Conservation (phyloP, 2,797 vertebrate species). For the Hafferia zeledoni region DNA sequence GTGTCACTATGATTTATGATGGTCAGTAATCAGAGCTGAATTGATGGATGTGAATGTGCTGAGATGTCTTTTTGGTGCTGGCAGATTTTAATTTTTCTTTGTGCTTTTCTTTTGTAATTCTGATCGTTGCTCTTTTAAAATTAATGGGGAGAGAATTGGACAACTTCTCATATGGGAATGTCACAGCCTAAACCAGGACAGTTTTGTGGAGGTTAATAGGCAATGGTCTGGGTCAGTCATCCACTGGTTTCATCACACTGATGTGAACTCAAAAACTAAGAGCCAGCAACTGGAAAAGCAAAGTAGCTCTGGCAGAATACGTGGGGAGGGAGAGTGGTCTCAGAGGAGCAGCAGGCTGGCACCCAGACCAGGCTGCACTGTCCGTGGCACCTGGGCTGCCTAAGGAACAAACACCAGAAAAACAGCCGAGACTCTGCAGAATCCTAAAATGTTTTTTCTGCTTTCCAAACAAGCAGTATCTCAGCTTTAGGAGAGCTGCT, state of each 20-base stretch:
- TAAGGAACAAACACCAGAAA: fast-evolving
- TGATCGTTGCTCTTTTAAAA: neutral
- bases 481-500: neutral
- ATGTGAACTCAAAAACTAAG: neutral
- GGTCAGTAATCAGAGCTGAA: constrained; percentile 8
- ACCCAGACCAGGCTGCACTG: neutral
- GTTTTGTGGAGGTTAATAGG: neutral
- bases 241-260: neutral
- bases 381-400: neutral
- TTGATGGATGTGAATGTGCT: constrained; percentile 34
- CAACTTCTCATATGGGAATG: neutral
- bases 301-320: neutral
- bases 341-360: neutral
- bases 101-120: constrained; percentile 6
- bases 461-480: neutral
- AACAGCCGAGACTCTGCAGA: neutral
- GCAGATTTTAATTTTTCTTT: constrained; percentile 15
- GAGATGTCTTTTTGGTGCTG: neutral
- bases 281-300: neutral
- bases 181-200: neutral
- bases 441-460: neutral
- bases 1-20: constrained; percentile 14
- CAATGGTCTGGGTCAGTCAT: neutral
- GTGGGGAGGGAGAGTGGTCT: fast-evolving
- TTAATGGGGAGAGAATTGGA: neutral